Evolutionary conservation across 2,888 invertebrate genomes (phyloP).

Genomic region (Disparrhopalites patrizii): DNA sequence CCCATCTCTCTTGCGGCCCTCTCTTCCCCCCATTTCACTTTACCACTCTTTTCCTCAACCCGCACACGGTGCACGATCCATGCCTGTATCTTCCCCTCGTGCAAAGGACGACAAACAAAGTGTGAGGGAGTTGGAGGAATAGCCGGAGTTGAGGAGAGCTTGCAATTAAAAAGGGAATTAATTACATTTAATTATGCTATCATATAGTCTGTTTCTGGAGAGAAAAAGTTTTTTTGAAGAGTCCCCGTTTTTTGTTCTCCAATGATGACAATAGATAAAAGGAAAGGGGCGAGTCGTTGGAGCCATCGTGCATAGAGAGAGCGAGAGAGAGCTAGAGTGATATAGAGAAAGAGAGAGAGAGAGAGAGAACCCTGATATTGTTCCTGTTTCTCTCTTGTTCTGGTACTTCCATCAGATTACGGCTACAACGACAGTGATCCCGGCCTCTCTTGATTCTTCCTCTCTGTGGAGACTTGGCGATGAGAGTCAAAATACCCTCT

Average conservation of each 20-base stretch:
- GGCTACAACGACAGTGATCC: slow-evolving; percentile 29
- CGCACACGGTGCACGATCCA: no score
- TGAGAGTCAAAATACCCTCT: slow-evolving; percentile 12
- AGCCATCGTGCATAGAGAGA: no score
- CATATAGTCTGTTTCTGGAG: slow-evolving; percentile 41
- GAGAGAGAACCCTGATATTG: slow-evolving; percentile 37
- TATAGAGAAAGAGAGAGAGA: no score
- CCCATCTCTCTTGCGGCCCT: no score
- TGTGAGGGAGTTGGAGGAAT: slow-evolving; percentile 24
- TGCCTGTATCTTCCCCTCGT: no score
- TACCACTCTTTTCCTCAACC: no score
- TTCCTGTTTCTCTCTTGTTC: slow-evolving; percentile 29
- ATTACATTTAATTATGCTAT: slow-evolving; percentile 49
- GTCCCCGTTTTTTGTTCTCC: slow-evolving; percentile 33
- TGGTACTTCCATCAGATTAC: slow-evolving; percentile 39
- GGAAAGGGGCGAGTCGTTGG: slow-evolving; percentile 36
- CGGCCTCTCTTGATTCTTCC: slow-evolving; percentile 18
- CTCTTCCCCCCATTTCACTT: no score
- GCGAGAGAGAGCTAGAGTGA: no score
- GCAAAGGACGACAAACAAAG: slow-evolving; percentile 17
- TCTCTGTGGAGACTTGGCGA: slow-evolving; percentile 5
- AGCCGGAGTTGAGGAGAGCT: slow-evolving; percentile 36
- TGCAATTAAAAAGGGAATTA: slow-evolving; percentile 49
- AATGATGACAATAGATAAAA: slow-evolving; percentile 39
- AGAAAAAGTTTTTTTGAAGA: slow-evolving; percentile 29